Evolutionary conservation across 2,888 invertebrate genomes (phyloP).

Genomic region (Leptinotarsa juncta): DNA sequence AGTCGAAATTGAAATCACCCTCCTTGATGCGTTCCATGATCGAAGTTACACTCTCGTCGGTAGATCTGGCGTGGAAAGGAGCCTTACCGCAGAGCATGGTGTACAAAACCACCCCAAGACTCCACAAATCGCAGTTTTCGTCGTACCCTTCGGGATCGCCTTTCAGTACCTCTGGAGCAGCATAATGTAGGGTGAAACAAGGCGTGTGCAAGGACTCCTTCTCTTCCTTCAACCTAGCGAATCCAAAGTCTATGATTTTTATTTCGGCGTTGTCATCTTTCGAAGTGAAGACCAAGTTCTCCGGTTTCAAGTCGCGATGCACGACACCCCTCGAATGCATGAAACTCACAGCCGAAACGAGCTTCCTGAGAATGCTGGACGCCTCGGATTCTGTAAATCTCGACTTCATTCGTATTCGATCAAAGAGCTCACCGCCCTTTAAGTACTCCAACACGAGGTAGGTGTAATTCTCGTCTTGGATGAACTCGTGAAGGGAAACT

Average conservation of each 20-base stretch:
- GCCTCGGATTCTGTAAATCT: slow-evolving; percentile 84
- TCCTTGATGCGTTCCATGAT: slow-evolving; percentile 84
- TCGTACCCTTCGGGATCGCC: slow-evolving; percentile 80
- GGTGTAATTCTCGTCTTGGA: slow-evolving; percentile 83
- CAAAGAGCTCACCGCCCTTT: slow-evolving; percentile 84
- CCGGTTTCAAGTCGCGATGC: slow-evolving; percentile 95
- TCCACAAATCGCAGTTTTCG: slow-evolving; percentile 95
- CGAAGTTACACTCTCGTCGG: slow-evolving; percentile 78
- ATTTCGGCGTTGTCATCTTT: slow-evolving; percentile 70
- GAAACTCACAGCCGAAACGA: slow-evolving; percentile 85
- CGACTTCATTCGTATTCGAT: slow-evolving; percentile 73
- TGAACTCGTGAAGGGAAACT: slow-evolving; percentile 85
- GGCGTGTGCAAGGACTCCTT: slow-evolving; percentile 80
- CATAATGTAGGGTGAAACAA: slow-evolving; percentile 94
- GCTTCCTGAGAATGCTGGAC: slow-evolving; percentile 81
- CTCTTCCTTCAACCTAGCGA: slow-evolving; percentile 81
- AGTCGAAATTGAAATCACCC: slow-evolving; percentile 83
- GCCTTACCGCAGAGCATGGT: slow-evolving; percentile 83
- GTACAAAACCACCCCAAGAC: slow-evolving; percentile 89
- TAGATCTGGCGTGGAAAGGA: slow-evolving; percentile 79
- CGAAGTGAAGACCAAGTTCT: slow-evolving; percentile 80
- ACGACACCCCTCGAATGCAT: slow-evolving; percentile 89
- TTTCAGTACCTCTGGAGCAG: slow-evolving; percentile 91
- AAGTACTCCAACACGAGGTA: slow-evolving; percentile 92
- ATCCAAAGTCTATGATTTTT: slow-evolving; percentile 96